Percentiles rank a stretch among this genome's conserved stretches.
Conservation (phyloP, 2,113 vertebrate genomes). For the Macroglossus sobrinus region DNA sequence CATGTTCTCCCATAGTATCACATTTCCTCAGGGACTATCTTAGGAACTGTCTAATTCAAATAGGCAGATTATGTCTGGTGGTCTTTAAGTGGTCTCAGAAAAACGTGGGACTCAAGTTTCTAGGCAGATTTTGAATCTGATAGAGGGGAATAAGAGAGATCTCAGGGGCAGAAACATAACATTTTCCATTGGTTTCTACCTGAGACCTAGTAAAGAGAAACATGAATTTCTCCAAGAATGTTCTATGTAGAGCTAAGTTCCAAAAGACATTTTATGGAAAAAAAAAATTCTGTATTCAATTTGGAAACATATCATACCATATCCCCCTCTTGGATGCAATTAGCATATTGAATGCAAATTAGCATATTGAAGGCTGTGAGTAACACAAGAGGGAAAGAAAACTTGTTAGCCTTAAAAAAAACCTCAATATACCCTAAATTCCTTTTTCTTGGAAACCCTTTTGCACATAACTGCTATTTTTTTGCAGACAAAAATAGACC, state of each 20-base stretch:
- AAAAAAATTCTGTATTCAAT: neutral
- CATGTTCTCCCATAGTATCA: neutral
- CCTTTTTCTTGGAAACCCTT: neutral
- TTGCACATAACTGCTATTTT: neutral
- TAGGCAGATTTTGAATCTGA: slow-evolving; percentile 1
- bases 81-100: neutral
- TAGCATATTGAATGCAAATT: slow-evolving; percentile 33
- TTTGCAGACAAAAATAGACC: slow-evolving; percentile 32
- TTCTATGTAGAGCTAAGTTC: neutral
- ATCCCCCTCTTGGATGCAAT: neutral
- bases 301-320: slow-evolving; percentile 16
- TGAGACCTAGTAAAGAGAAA: neutral
- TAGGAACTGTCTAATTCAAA: neutral
- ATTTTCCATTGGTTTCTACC: neutral
- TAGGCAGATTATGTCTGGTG: neutral
- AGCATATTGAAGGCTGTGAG: neutral
- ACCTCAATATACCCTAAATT: neutral
- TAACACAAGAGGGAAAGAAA: neutral
- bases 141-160: neutral
- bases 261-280: neutral
- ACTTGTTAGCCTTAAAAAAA: neutral
- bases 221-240: neutral
- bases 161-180: neutral
- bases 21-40: neutral
- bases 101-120: neutral